phyloP scores from a whole-genome alignment of 2,888 invertebrate genomes.

The Phaedon cochleariae region DNA sequence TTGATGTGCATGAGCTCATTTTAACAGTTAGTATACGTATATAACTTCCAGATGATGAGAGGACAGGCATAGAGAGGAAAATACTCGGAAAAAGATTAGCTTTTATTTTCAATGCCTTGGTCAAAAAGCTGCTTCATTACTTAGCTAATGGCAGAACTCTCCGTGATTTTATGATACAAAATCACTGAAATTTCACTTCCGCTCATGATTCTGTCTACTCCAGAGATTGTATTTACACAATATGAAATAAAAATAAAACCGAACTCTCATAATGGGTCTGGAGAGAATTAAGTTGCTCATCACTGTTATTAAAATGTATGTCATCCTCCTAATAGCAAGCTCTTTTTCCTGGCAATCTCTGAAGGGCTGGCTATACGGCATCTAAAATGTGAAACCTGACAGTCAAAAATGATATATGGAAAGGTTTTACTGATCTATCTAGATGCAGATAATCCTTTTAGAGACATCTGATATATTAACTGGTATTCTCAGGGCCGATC shows the following conservation, averaged over 20 bases:
- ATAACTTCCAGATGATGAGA: neutral
- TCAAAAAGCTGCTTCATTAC: neutral
- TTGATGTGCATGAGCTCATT: too few species aligned
- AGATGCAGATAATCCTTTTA: too few species aligned
- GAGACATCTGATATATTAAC: too few species aligned
- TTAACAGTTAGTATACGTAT: too few species aligned
- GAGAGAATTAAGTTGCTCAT: neutral
- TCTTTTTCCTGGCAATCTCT: neutral
- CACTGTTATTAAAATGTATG: neutral
- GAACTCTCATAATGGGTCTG: neutral
- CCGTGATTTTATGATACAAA: neutral
- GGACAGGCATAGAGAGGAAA: neutral
- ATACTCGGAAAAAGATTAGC: neutral
- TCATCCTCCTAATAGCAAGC: neutral
- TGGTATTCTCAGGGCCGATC: too few species aligned
- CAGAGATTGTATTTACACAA: neutral
- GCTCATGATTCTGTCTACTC: neutral
- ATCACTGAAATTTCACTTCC: neutral
- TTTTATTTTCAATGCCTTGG: neutral
- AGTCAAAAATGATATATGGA: neutral
- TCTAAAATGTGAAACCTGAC: neutral
- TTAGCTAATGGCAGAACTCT: neutral
- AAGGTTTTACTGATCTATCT: too few species aligned
- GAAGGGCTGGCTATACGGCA: neutral
- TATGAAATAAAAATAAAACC: neutral